These are phyloP conservation scores for Diachrysia chrysitis DNA, from an alignment of 2,888 invertebrate genomes.

Conservation along the genomic window DNA sequence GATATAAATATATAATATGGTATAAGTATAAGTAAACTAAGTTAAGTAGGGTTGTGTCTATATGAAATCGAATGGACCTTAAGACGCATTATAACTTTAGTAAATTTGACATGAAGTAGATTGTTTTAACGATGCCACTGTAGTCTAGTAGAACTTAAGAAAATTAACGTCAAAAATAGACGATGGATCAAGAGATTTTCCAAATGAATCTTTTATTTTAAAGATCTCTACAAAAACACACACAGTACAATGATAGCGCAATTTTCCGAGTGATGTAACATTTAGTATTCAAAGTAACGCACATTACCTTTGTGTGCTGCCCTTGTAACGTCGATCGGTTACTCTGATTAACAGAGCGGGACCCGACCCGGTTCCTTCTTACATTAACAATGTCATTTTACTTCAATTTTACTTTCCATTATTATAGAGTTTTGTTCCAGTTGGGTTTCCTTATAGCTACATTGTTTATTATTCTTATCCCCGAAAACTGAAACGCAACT, in stretches of 20 bases:
- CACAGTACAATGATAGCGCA: constrained; percentile 12
- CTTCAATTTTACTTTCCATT: constrained; percentile 50
- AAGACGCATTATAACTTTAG: too few species aligned
- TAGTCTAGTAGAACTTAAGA: too few species aligned
- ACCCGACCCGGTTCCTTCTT: constrained; percentile 50
- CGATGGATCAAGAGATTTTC: too few species aligned
- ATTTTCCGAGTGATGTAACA: constrained; percentile 41
- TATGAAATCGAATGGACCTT: too few species aligned
- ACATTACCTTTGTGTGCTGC: constrained; percentile 65
- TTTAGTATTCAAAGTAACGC: constrained; percentile 57
- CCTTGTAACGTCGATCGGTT: constrained; percentile 72
- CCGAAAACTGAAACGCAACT: too few species aligned
- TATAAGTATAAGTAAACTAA: too few species aligned
- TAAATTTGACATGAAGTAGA: too few species aligned
- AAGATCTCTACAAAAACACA: constrained; percentile 7
- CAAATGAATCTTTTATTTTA: too few species aligned
- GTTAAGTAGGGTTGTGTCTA: too few species aligned
- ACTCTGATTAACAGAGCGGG: constrained; percentile 68
- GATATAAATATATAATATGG: too few species aligned
- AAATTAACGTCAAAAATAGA: too few species aligned
- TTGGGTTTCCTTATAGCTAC: constrained; percentile 9
- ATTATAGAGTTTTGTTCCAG: constrained; percentile 31
- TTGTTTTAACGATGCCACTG: too few species aligned
- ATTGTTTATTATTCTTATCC: constrained; percentile 18
- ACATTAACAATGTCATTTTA: constrained; percentile 46